Evolutionary conservation across 2,888 invertebrate species (phyloP).

Genomic region (Tillus elongatus): DNA sequence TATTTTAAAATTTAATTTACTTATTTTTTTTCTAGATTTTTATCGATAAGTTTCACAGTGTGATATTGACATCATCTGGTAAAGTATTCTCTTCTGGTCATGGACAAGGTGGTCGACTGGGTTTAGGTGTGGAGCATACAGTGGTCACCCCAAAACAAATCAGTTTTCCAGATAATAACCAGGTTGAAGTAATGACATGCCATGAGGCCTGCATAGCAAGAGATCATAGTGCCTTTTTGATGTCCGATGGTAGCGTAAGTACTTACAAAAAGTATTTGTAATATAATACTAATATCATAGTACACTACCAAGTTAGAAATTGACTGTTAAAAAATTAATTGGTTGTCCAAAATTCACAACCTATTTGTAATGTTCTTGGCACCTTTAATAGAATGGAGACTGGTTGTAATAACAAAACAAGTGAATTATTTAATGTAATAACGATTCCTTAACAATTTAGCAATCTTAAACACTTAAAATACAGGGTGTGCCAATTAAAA

Average conservation of each 20-base stretch:
- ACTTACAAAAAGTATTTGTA: slow-evolving; percentile 29
- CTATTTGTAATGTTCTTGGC: too few species aligned
- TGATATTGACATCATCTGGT: slow-evolving; percentile 52
- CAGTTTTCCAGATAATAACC: slow-evolving; percentile 28
- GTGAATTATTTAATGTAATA: too few species aligned
- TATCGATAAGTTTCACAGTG: slow-evolving; percentile 67
- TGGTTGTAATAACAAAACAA: too few species aligned
- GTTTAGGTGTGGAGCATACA: slow-evolving; percentile 53
- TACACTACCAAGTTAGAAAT: too few species aligned
- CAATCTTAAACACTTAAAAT: too few species aligned
- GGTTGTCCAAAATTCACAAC: too few species aligned
- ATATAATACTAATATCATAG: slow-evolving; percentile 20
- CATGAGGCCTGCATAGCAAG: slow-evolving; percentile 50
- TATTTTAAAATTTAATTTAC: too few species aligned
- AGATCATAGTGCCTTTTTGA: slow-evolving; percentile 59
- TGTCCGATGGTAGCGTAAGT: slow-evolving; percentile 53
- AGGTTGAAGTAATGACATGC: slow-evolving; percentile 38
- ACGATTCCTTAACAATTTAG: too few species aligned
- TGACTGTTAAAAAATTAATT: too few species aligned
- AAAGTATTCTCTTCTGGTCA: slow-evolving; percentile 70
- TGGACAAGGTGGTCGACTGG: slow-evolving; percentile 68
- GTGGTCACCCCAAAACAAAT: slow-evolving; percentile 47
- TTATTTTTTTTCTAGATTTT: too few species aligned
- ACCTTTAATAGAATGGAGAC: too few species aligned
- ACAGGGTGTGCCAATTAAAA: too few species aligned